Evolutionary conservation across 2,113 vertebrate species (phyloP).

Genomic region (Leiothrix lutea): DNA sequence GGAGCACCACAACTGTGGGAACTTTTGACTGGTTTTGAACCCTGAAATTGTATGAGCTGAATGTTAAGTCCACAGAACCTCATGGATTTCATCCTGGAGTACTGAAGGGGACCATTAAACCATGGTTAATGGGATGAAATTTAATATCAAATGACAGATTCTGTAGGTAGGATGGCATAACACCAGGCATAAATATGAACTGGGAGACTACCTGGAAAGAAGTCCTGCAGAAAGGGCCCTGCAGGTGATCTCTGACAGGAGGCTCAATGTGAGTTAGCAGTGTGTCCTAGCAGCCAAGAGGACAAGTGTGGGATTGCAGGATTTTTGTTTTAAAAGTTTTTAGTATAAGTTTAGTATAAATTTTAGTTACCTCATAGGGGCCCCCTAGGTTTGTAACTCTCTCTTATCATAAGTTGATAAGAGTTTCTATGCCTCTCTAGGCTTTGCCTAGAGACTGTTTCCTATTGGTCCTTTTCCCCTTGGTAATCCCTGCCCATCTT

Average conservation of each 20-base stretch:
- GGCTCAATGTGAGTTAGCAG: rapidly evolving
- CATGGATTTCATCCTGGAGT: background rate
- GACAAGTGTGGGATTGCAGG: too few relatives aligned
- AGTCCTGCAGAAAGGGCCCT: background rate
- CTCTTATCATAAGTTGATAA: too few relatives aligned
- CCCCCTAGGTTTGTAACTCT: too few relatives aligned
- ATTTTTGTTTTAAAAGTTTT: too few relatives aligned
- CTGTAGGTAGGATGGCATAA: background rate
- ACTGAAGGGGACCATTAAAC: background rate
- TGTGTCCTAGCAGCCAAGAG: background rate
- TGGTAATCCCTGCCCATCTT: too few relatives aligned
- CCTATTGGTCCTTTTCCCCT: too few relatives aligned
- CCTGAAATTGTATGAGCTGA: background rate
- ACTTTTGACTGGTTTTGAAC: background rate
- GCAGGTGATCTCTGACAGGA: background rate
- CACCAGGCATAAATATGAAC: rapidly evolving
- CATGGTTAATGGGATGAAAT: background rate
- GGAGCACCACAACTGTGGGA: background rate
- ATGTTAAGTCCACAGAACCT: background rate
- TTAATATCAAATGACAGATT: background rate
- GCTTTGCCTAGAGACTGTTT: too few relatives aligned
- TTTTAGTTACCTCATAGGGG: too few relatives aligned
- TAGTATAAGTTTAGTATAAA: too few relatives aligned
- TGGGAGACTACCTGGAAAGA: background rate
- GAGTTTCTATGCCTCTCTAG: too few relatives aligned